Base-by-base conservation (phyloP, 2,888 invertebrate genomes). In the Thymelicus lineola region DNA sequence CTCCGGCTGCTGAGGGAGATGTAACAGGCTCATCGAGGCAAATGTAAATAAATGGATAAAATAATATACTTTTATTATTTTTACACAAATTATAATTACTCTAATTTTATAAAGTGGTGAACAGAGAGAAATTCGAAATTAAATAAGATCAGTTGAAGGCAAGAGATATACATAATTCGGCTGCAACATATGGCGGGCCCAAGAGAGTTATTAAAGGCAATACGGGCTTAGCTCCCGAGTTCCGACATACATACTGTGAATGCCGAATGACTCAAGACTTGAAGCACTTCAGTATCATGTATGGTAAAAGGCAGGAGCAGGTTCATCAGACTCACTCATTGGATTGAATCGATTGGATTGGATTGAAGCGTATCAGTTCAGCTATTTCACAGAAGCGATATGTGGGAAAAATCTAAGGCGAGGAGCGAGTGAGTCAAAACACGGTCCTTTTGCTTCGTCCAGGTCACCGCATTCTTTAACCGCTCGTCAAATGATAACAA, bases 1-100 rank as follows among this genome's bases (percentile, higher is more conserved):
- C 71, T 46, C 69, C 75, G 72, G 74, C 76, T 73, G 74, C 61
- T 72, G 73, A 73, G 66, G 71, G 63, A 45, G 63, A 71, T 70
- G 72, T 74, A 71, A 71, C 70, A 55, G 66, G 71, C 64, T 67
- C 58, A 48, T 57, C 28, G 36, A n/a, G 35, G 12, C 7, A 28
- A 15, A 4, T 12, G 4, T 28, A 35, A 20, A 7, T 7, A 55
- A 28, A 20, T 3, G 1, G 1, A 3, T 20, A 28, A 28, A 28
- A 28, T 1, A 28, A 28, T 28, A 28, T 28, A 28, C 28, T 28
- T 28, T 28, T 28, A 28, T 28, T 28, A 28, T 28, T 28, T 28
- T 28, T 28, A 28, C 28, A 28, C 28, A 28, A 28, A 28, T 28
- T 28, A 28, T 28, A 28, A 28, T 28, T 28, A 28, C 28, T 28